These are phyloP conservation scores for Elephas maximus DNA, from an alignment of 2,113 vertebrate species.

Conservation along the genomic window DNA sequence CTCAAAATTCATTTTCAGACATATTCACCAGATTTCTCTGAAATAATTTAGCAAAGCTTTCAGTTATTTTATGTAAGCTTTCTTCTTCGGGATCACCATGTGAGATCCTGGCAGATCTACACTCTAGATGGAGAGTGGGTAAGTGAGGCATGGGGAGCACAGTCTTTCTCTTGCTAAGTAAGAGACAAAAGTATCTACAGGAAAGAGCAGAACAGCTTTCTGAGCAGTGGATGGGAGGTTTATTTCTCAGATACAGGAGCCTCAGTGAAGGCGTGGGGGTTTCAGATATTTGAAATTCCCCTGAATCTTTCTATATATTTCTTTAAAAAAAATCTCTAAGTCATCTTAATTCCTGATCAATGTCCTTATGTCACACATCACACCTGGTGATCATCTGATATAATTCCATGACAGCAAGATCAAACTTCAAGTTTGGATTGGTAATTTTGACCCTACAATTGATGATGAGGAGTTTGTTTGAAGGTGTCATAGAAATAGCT, in stretches of 20 bases:
- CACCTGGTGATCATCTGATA: background rate
- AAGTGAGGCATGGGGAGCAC: background rate
- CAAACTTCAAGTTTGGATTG: background rate
- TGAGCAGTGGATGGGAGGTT: background rate
- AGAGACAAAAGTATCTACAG: background rate
- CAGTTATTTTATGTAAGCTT: too few species aligned
- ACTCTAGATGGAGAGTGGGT: too few species aligned
- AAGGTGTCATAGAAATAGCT: background rate
- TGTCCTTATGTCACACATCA: background rate
- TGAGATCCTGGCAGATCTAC: too few species aligned
- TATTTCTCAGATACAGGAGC: background rate
- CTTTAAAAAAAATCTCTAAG: background rate
- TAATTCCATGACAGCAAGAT: background rate
- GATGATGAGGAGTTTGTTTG: background rate
- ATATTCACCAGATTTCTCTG: too few species aligned
- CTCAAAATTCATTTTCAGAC: too few species aligned
- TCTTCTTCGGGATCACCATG: too few species aligned
- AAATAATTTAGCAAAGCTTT: too few species aligned
- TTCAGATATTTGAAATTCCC: background rate
- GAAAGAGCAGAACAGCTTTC: background rate
- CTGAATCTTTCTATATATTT: background rate
- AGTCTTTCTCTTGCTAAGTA: background rate
- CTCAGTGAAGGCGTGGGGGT: too few species aligned
- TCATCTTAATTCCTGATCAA: background rate
- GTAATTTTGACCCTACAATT: background rate